Percentiles rank a stretch among this genome's conserved stretches.
These are phyloP conservation scores for Dugesia japonica DNA, from an alignment of 2,888 invertebrate species.

Conservation along the genomic window DNA sequence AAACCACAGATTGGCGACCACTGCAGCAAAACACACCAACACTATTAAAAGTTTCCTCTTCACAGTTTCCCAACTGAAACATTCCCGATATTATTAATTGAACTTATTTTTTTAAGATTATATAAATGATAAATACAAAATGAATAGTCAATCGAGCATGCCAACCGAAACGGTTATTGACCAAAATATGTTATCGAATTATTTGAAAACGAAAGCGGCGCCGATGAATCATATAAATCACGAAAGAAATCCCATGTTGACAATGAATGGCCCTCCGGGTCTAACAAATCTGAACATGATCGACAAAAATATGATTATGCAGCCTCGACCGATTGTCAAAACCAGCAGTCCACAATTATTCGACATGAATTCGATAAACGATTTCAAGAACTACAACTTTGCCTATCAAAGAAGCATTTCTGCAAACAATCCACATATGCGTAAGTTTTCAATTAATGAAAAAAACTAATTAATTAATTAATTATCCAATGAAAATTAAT, in stretches of 20 bases:
- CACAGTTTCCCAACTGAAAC: no score
- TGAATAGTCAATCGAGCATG: neutral
- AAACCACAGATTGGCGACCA: no score
- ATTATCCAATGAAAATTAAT: no score
- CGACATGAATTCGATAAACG: neutral
- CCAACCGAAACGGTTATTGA: neutral
- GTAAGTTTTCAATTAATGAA: neutral
- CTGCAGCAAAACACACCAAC: no score
- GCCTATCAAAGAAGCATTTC: constrained; percentile 10
- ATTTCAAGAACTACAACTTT: neutral
- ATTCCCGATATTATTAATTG: no score
- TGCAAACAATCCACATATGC: neutral
- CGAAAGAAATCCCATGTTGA: neutral
- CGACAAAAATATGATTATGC: neutral
- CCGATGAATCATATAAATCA: neutral
- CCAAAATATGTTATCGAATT: neutral
- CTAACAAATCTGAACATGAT: constrained; percentile 1
- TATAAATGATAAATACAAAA: neutral
- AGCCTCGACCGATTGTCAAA: neutral
- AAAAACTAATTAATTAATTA: neutral
- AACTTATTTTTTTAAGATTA: neutral
- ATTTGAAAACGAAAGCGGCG: neutral
- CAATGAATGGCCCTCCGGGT: neutral
- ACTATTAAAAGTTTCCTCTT: no score
- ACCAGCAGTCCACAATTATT: neutral